Conservation (phyloP, 2,888 invertebrate species). For the Ecliptopera silaceata region DNA sequence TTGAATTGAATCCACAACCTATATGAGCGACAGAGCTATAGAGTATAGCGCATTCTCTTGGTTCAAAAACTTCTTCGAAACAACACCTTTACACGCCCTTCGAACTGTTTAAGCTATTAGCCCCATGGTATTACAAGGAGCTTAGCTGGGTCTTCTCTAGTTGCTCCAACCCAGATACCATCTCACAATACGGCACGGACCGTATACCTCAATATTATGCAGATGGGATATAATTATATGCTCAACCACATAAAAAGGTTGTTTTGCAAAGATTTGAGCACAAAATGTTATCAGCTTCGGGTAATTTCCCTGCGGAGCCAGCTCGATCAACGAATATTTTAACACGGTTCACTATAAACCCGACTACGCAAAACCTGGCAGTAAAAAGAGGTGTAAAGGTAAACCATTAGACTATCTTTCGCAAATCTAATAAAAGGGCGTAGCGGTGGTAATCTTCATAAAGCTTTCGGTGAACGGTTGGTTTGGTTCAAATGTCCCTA, state of each 20-base stretch:
- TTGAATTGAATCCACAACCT: too few relatives aligned
- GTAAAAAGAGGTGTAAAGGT: conserved; percentile 45
- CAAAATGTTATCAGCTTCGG: conserved; percentile 6
- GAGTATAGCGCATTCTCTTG: too few relatives aligned
- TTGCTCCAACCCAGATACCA: neutral
- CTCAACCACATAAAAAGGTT: neutral
- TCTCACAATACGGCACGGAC: neutral
- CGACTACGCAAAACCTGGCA: conserved; percentile 32
- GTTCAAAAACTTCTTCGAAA: neutral
- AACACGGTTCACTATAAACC: conserved; percentile 25
- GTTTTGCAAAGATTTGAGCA: conserved; percentile 1
- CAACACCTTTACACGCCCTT: neutral
- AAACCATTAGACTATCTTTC: conserved; percentile 46
- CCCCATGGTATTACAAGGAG: neutral
- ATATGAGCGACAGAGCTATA: too few relatives aligned
- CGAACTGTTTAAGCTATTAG: neutral
- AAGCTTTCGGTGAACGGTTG: neutral
- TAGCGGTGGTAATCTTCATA: neutral
- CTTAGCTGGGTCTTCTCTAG: neutral
- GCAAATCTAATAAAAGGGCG: conserved; percentile 38
- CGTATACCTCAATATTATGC: neutral
- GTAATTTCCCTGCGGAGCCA: conserved; percentile 21
- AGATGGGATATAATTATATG: conserved; percentile 2
- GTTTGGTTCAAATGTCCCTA: neutral
- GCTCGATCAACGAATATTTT: conserved; percentile 26